These are phyloP conservation scores for Drosophila mulleri DNA, from an alignment of 2,888 invertebrate species.

Conservation along the genomic window DNA sequence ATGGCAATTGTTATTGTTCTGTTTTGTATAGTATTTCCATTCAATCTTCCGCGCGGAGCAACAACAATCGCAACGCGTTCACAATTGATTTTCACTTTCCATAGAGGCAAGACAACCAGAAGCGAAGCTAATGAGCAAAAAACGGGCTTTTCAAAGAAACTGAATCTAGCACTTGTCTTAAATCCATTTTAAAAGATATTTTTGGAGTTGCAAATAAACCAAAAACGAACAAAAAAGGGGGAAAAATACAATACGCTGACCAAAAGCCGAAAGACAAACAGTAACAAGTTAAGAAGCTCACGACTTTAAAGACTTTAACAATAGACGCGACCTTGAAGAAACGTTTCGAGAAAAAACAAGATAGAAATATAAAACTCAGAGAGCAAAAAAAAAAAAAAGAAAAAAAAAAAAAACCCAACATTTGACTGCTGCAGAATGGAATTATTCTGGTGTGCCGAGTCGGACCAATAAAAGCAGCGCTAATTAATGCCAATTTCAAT, in stretches of 20 bases:
- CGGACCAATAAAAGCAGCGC: conserved; percentile 72
- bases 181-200: conserved; percentile 34
- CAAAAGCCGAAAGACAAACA: conserved; percentile 59
- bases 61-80: conserved; percentile 24
- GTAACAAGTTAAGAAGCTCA: conserved; percentile 73
- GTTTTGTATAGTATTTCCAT: conserved; percentile 7
- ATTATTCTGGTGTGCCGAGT: conserved; percentile 28
- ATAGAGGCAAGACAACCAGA: conserved; percentile 18
- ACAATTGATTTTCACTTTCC: conserved; percentile 55
- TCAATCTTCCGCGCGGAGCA: conserved; percentile 15
- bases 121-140: conserved; percentile 35
- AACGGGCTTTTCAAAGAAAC: conserved; percentile 28
- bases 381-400: too few relatives aligned
- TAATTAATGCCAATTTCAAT: conserved; percentile 78
- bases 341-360: conserved; percentile 40
- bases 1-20: neutral
- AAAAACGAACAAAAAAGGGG: neutral
- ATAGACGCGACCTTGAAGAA: conserved; percentile 72
- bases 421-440: conserved; percentile 11
- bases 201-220: conserved; percentile 10
- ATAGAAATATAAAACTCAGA: conserved; percentile 5
- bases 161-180: conserved; percentile 42
- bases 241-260: conserved; percentile 19
- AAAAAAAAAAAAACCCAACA: too few relatives aligned
- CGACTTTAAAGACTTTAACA: conserved; percentile 58